A percentile compares a stretch with the other conserved stretches of the same genome.
These are phyloP conservation scores for Notodonta ziczac DNA, from an alignment of 2,888 invertebrate genomes.

Conservation along the genomic window DNA sequence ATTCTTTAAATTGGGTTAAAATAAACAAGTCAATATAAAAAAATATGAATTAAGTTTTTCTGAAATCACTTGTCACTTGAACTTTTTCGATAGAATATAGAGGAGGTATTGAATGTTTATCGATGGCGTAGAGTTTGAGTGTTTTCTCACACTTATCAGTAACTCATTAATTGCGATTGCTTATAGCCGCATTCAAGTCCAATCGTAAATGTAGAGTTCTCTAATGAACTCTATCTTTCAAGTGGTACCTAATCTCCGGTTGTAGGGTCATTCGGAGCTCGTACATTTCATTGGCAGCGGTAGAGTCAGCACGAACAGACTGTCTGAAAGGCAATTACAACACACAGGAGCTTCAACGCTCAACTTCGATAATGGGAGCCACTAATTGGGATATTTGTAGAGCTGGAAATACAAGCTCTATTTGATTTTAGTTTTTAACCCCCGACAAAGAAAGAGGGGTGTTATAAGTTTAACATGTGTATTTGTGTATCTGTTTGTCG, in stretches of 20 bases:
- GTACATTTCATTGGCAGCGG: conserved; percentile 1
- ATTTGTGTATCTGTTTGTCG: too few species aligned
- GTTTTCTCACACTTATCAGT: background rate
- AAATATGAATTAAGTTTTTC: too few species aligned
- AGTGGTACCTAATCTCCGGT: background rate
- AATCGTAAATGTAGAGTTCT: background rate
- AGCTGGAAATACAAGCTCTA: conserved; percentile 26
- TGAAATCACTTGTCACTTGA: too few species aligned
- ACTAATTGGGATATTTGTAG: conserved; percentile 45
- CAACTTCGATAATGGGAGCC: conserved; percentile 37
- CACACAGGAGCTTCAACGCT: conserved; percentile 46
- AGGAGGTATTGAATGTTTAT: too few species aligned
- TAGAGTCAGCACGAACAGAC: conserved; percentile 37
- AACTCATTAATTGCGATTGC: background rate
- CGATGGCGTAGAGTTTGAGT: background rate
- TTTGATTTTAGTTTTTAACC: background rate
- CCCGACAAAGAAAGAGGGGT: too few species aligned
- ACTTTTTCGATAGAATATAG: too few species aligned
- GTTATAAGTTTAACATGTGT: too few species aligned
- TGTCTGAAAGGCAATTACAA: conserved; percentile 63
- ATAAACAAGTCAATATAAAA: too few species aligned
- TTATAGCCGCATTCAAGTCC: background rate
- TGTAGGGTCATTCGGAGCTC: background rate
- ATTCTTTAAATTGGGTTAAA: too few species aligned
- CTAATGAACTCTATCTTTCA: background rate